Evolutionary conservation across 2,888 invertebrate genomes (phyloP).

Genomic region (Yponomeuta cagnagella): DNA sequence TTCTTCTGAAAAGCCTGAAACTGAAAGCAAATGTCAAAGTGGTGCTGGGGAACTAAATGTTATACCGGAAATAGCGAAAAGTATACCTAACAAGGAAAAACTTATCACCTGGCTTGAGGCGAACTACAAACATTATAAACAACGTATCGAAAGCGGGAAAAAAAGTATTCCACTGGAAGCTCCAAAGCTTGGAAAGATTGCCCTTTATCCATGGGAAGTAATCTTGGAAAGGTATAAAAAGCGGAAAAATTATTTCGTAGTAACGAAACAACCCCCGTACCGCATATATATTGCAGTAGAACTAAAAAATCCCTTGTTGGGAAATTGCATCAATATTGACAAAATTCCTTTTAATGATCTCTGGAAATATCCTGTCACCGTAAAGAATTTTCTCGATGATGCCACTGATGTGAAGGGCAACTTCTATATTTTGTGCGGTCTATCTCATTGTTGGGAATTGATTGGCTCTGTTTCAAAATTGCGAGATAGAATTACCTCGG

Average conservation of each 20-base stretch:
- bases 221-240: slow-evolving; percentile 53
- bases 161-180: slow-evolving; percentile 39
- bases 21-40: neutral
- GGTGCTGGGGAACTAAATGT: neutral
- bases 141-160: slow-evolving; percentile 35
- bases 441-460: slow-evolving; percentile 59
- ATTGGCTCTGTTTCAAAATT: slow-evolving; percentile 55
- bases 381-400: slow-evolving; percentile 55
- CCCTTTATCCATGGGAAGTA: slow-evolving; percentile 54
- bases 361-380: slow-evolving; percentile 49
- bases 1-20: slow-evolving; percentile 16
- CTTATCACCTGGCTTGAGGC: slow-evolving; percentile 53
- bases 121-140: slow-evolving; percentile 52
- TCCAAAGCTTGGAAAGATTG: slow-evolving; percentile 45
- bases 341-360: slow-evolving; percentile 49
- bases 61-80: slow-evolving; percentile 17
- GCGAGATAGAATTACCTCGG: slow-evolving; percentile 23
- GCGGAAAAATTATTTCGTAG: slow-evolving; percentile 52
- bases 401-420: slow-evolving; percentile 46
- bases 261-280: slow-evolving; percentile 44
- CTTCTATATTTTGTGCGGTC: slow-evolving; percentile 61
- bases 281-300: slow-evolving; percentile 57
- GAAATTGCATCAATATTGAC: slow-evolving; percentile 52
- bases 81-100: slow-evolving; percentile 31
- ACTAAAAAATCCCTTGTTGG: slow-evolving; percentile 37